Evolutionary conservation across 2,888 invertebrate genomes (phyloP).

Genomic region (Cataglyphis albicans): DNA sequence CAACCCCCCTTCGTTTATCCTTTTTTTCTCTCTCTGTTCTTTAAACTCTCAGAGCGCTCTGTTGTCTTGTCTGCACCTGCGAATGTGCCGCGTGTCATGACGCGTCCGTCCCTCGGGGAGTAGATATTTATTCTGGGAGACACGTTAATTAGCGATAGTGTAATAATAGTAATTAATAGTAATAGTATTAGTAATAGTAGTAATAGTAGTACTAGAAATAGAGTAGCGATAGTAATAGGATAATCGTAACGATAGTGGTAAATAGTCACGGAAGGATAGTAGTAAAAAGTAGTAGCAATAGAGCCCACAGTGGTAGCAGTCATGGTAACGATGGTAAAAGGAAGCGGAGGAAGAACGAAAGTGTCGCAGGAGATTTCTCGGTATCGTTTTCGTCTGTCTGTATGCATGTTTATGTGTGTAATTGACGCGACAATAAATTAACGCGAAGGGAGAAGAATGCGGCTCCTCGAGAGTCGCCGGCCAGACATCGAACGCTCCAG

Average conservation of each 20-base stretch:
- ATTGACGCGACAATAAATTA: slow-evolving; percentile 83
- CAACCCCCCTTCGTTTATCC: background rate
- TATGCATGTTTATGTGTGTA: slow-evolving; percentile 67
- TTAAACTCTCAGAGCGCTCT: slow-evolving; percentile 37
- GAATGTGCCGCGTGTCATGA: slow-evolving; percentile 62
- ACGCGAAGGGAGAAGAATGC: slow-evolving; percentile 69
- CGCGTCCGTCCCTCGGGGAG: slow-evolving; percentile 57
- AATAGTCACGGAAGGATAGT: slow-evolving; percentile 22
- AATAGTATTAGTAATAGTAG: slow-evolving; percentile 38
- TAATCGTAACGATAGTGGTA: slow-evolving; percentile 36
- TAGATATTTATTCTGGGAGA: slow-evolving; percentile 44
- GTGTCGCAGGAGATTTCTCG: slow-evolving; percentile 60
- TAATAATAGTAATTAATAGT: slow-evolving; percentile 36
- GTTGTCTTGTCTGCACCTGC: slow-evolving; percentile 67
- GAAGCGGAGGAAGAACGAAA: slow-evolving; percentile 46
- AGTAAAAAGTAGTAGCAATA: slow-evolving; percentile 18
- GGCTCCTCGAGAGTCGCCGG: slow-evolving; percentile 67
- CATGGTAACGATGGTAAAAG: slow-evolving; percentile 12
- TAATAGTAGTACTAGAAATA: slow-evolving; percentile 49
- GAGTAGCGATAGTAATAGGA: slow-evolving; percentile 54
- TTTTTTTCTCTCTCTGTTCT: slow-evolving; percentile 3
- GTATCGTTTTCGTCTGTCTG: slow-evolving; percentile 31
- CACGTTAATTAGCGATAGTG: slow-evolving; percentile 46
- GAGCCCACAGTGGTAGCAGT: background rate
- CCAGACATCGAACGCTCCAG: slow-evolving; percentile 58